A percentile compares a stretch with the other conserved stretches of the same genome.
Evolutionary conservation across 1,140 invertebrate species (phyloP).

Genomic region (Drosophila persimilis): DNA sequence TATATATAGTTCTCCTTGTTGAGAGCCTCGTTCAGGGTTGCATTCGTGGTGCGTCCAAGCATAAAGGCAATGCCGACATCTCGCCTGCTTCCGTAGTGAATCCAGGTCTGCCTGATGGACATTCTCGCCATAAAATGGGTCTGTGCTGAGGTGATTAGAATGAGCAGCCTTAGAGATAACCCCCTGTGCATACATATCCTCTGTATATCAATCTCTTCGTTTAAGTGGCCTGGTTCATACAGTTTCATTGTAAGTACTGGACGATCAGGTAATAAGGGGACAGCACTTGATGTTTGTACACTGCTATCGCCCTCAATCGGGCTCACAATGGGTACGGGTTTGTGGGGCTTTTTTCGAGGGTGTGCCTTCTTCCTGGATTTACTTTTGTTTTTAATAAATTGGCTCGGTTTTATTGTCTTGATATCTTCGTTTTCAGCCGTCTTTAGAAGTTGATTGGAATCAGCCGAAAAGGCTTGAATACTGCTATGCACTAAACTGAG

Average conservation of each 20-base stretch:
- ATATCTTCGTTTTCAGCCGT: no score
- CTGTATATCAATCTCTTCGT: slow-evolving; percentile 85
- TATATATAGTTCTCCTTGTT: slow-evolving; percentile 88
- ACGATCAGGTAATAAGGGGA: slow-evolving; percentile 46
- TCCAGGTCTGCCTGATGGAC: slow-evolving; percentile 94
- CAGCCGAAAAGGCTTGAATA: no score
- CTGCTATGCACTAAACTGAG: background rate
- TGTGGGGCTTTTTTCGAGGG: no score
- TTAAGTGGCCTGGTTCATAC: slow-evolving; percentile 87
- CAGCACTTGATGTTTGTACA: slow-evolving; percentile 33
- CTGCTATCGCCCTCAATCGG: no score
- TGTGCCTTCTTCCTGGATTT: no score
- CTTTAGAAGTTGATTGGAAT: no score
- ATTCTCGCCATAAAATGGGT: slow-evolving; percentile 88
- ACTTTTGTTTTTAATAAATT: no score
- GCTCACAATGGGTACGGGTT: background rate
- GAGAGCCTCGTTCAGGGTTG: slow-evolving; percentile 84
- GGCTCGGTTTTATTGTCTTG: no score
- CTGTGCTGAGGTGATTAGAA: slow-evolving; percentile 92
- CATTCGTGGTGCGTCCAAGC: slow-evolving; percentile 86
- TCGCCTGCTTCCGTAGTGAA: slow-evolving; percentile 88
- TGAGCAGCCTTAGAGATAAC: slow-evolving; percentile 86
- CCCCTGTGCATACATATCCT: slow-evolving; percentile 87
- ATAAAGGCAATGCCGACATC: slow-evolving; percentile 91
- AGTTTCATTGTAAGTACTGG: slow-evolving; percentile 82